Evolutionary conservation across 2,113 vertebrate species (phyloP).

Genomic region (Haemorhous mexicanus): DNA sequence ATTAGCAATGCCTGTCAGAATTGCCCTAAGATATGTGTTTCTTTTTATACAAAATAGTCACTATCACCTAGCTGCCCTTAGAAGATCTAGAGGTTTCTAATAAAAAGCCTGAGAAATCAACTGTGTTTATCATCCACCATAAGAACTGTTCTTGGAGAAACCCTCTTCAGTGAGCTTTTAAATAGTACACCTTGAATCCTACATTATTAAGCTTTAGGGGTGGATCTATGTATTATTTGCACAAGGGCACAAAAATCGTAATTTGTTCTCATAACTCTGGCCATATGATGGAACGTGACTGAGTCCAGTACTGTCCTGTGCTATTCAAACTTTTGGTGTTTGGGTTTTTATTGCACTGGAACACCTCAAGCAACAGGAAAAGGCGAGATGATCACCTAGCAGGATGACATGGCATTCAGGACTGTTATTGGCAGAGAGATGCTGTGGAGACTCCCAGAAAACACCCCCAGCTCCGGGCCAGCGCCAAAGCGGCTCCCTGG

Average conservation of each 20-base stretch:
- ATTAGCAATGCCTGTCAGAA: neutral
- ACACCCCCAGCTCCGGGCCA: neutral
- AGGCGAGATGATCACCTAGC: neutral
- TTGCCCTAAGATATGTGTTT: neutral
- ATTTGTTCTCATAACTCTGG: neutral
- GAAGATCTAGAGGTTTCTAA: neutral
- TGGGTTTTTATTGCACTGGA: neutral
- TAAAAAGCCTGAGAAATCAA: neutral
- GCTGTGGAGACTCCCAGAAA: neutral
- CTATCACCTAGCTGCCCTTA: neutral
- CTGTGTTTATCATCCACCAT: neutral
- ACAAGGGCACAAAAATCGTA: neutral
- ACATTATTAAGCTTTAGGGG: neutral
- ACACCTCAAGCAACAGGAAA: neutral
- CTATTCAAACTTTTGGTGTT: neutral
- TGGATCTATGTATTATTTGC: neutral
- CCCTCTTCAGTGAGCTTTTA: neutral
- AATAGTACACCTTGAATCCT: neutral
- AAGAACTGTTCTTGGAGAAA: neutral
- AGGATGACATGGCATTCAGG: neutral
- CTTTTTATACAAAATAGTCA: neutral
- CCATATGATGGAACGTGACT: rapidly evolving
- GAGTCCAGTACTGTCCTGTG: neutral
- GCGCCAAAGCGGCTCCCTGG: neutral
- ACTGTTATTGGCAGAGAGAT: neutral